Conservation (phyloP, 53 echinoderm and acorn worm genomes). For the Mesocentrotus franciscanus region DNA sequence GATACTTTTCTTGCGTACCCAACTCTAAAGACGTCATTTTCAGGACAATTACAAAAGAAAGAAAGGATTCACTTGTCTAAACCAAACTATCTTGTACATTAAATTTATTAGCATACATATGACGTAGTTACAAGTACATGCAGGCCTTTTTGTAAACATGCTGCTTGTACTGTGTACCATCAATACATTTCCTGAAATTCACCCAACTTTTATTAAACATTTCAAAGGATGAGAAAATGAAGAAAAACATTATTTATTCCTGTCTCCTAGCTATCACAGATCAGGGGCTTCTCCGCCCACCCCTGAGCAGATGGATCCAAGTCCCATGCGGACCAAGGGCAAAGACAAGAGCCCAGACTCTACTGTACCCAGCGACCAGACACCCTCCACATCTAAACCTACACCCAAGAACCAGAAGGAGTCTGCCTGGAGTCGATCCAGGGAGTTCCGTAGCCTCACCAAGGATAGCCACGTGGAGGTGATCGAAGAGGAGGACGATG, state of each 20-base stretch:
- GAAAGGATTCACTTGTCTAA: no score
- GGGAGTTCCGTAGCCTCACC: conserved; percentile 48
- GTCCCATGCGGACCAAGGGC: background rate
- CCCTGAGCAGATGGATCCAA: background rate
- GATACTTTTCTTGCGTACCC: no score
- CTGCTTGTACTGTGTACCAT: no score
- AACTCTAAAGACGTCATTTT: no score
- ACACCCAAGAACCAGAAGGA: conserved; percentile 6
- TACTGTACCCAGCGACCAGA: background rate
- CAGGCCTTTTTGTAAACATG: no score
- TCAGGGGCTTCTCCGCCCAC: background rate
- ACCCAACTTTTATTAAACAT: no score
- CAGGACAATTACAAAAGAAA: no score
- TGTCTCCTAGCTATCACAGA: background rate
- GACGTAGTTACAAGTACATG: no score
- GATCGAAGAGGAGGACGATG: conserved; percentile 53
- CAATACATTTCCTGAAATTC: no score
- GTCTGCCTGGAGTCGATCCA: background rate
- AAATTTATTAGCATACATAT: no score
- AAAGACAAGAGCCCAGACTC: background rate
- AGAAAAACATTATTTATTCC: background rate
- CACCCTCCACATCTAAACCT: background rate
- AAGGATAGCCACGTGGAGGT: conserved; percentile 34
- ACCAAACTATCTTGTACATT: no score
- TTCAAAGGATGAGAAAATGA: background rate